Base-by-base conservation (phyloP, 2,113 vertebrate genomes). In the Bombycilla garrulus region DNA sequence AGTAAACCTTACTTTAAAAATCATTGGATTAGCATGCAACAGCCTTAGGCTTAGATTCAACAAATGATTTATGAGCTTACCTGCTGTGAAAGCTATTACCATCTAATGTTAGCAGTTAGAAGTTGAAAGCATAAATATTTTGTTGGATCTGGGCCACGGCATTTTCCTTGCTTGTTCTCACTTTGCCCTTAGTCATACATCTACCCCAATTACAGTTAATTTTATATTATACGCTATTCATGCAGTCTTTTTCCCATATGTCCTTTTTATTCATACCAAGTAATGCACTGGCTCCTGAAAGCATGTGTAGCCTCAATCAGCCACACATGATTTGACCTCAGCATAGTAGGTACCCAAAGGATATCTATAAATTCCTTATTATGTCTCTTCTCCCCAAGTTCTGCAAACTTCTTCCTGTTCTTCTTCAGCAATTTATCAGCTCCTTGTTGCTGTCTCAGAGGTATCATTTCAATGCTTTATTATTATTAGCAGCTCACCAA, bases 111-210 rank as follows among this genome's bases (percentile, higher is more conserved):
- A 93, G n/a, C 78, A 85, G 70, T 85, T 53, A 82, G 57, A 95
- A 85, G 38, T 60, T 92, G 53, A 90, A 96, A 94, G 48, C 64
- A 60, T 85, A 86, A 94, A 91, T 95, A 93, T 87, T 85, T 76
- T 72, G 48, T 45, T 93, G 81, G 48, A 87, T 82, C 45, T 67
- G 16, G 29, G 33, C 69, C 51, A 89, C 33, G 4, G 51, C 31
- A 79, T 79, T 96, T 85, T 61, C 42, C 29, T 67, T 72, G n/a
- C 53, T 94, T 93, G 38, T 80, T 96, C 82, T 94, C 62, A 56
- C 14, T 95, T 94, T 93, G 40, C 78, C 62, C 65, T 85, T 86
- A 83, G 86, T 86, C 66, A 91, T 53, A 35, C 71, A 91, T 72
- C 82, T 94, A 79, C 36, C 20, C 47, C 40, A 85, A 90, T 81